Percentiles rank a stretch among this genome's conserved stretches.
phyloP scores from a whole-genome alignment of 2,888 invertebrate species.

The Lepidonotus clava region DNA sequence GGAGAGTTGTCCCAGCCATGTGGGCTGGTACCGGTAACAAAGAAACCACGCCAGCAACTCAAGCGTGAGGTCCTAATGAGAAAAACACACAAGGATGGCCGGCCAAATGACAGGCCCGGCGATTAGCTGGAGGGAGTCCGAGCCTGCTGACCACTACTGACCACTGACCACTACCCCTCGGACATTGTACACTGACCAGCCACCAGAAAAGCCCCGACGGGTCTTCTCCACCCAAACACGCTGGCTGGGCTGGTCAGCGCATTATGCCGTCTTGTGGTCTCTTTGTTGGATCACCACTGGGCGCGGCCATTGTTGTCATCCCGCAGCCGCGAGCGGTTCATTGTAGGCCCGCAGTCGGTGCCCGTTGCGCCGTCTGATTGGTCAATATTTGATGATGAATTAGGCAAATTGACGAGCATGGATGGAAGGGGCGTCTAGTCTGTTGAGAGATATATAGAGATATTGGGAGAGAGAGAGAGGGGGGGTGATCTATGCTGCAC shows the following conservation, averaged over 20 bases:
- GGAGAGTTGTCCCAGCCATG: too few relatives aligned
- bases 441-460: neutral
- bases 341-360: neutral
- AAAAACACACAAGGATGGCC: constrained; percentile 40
- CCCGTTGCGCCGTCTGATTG: neutral
- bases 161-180: neutral
- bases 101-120: constrained; percentile 4
- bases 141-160: neutral
- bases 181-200: neutral
- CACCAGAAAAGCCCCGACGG: too few relatives aligned
- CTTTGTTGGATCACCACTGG: constrained; percentile 25
- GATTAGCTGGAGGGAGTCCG: neutral
- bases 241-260: neutral
- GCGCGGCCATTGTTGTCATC: neutral
- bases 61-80: constrained; percentile 36
- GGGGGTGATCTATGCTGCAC: too few relatives aligned
- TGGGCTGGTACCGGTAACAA: neutral
- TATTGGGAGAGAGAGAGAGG: neutral
- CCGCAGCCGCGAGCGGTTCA: neutral
- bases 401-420: neutral
- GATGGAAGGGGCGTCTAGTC: neutral
- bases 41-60: neutral
- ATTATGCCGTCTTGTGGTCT: constrained; percentile 27
- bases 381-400: neutral
- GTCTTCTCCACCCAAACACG: neutral